Conservation (phyloP, 2,113 vertebrate genomes). For the Hippocampus barbouri region DNA sequence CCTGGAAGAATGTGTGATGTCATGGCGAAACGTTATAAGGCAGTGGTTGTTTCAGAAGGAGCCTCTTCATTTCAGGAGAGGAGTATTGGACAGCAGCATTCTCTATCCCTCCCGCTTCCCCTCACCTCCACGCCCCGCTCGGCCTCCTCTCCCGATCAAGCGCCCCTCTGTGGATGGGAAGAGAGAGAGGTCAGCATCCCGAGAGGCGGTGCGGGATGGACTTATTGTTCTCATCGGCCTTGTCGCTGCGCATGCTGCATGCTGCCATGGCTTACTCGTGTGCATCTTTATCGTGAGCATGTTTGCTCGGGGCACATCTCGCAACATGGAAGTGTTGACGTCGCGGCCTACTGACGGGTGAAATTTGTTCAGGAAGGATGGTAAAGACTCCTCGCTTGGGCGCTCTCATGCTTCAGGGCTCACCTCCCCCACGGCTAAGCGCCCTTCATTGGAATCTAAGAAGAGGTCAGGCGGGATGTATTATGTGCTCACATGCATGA, state of each 20-base stretch:
- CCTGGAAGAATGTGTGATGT: neutral
- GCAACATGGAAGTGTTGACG: neutral
- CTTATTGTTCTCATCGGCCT: neutral
- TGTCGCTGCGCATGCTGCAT: slow-evolving; percentile 42
- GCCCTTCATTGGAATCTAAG: slow-evolving; percentile 47
- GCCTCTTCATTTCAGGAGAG: slow-evolving; percentile 54
- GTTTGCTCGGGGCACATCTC: neutral
- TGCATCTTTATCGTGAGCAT: slow-evolving; percentile 12
- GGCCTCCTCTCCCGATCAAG: slow-evolving; percentile 37
- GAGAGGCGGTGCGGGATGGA: neutral
- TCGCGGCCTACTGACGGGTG: slow-evolving; percentile 32
- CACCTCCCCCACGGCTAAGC: slow-evolving; percentile 25
- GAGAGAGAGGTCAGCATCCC: slow-evolving; percentile 55
- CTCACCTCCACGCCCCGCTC: slow-evolving; percentile 52
- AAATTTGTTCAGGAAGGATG: slow-evolving; percentile 62
- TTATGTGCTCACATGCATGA: slow-evolving; percentile 13
- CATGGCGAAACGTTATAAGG: neutral
- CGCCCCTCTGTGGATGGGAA: slow-evolving; percentile 40
- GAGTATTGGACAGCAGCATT: slow-evolving; percentile 63
- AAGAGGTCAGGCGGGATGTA: slow-evolving; percentile 56
- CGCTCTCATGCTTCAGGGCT: slow-evolving; percentile 19
- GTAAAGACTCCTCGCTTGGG: slow-evolving; percentile 47
- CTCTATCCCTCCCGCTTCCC: slow-evolving; percentile 60
- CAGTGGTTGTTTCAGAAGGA: neutral
- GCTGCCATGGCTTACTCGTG: slow-evolving; percentile 28